Evolutionary conservation across 1,140 invertebrate genomes (phyloP).

Genomic region (Drosophila pallidifrons): DNA sequence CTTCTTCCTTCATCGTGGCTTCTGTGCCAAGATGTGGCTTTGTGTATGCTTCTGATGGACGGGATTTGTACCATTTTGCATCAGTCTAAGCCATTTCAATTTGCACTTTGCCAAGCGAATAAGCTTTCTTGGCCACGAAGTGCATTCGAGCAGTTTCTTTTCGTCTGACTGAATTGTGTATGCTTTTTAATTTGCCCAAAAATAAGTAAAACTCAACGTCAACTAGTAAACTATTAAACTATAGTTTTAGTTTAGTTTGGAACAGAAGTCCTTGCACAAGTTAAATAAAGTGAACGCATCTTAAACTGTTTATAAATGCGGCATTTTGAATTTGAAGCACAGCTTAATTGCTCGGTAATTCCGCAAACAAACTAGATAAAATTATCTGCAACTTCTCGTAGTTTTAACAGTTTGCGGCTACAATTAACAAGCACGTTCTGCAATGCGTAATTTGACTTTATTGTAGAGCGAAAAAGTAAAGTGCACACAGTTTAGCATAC

Average conservation of each 20-base stretch:
- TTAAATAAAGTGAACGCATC: not conserved
- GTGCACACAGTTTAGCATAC: conserved; percentile 1
- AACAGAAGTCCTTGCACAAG: not conserved
- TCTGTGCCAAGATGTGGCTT: conserved; percentile 1
- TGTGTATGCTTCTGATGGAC: not conserved
- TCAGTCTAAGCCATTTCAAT: conserved; percentile 40
- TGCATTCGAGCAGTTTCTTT: not conserved
- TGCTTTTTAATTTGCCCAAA: not conserved
- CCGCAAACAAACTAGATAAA: not conserved
- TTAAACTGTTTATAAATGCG: not conserved
- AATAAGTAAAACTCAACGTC: not conserved
- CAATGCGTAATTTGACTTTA: not conserved
- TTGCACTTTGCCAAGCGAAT: conserved; percentile 32
- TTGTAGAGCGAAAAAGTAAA: not conserved
- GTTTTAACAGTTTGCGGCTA: not conserved
- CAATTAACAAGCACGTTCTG: not conserved
- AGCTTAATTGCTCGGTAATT: conserved; percentile 1
- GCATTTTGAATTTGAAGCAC: not conserved
- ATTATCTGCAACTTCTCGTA: not conserved
- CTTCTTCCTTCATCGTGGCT: conserved; percentile 8
- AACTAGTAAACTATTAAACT: not conserved
- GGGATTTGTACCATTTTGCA: conserved; percentile 18
- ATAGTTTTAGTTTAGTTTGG: not conserved
- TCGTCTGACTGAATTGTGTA: not conserved
- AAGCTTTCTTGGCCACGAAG: not conserved